A percentile compares a stretch with the other conserved stretches of the same genome.
Evolutionary conservation across 2,113 vertebrate genomes (phyloP).

Genomic region (Phaetusa simplex): DNA sequence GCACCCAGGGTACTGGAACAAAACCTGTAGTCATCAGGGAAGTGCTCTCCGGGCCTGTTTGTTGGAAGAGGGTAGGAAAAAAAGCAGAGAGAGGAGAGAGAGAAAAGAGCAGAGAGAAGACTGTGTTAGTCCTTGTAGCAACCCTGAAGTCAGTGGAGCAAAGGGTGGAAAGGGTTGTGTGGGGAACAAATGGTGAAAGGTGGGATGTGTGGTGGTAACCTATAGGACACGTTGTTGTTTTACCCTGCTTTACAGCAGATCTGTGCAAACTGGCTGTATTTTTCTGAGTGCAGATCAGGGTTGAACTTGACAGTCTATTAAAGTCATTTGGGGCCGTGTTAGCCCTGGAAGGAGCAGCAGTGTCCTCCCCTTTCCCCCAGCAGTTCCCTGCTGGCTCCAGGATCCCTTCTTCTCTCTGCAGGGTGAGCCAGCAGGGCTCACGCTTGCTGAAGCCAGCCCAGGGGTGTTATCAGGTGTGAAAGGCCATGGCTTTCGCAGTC

Average conservation of each 20-base stretch:
- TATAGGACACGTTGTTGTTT: neutral
- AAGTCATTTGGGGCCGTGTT: fast-evolving
- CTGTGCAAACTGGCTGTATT: neutral
- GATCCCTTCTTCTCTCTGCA: neutral
- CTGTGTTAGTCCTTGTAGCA: neutral
- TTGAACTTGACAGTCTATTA: neutral
- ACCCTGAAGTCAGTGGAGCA: neutral
- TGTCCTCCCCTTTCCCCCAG: neutral
- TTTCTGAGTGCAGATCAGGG: neutral
- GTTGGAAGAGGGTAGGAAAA: neutral
- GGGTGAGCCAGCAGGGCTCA: neutral
- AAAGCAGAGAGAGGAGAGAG: neutral
- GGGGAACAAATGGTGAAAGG: neutral
- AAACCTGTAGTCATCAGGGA: neutral
- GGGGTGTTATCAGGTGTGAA: neutral
- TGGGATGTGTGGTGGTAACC: neutral
- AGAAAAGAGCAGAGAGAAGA: neutral
- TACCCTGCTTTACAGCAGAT: neutral
- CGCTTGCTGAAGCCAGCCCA: fast-evolving
- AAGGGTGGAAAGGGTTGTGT: neutral
- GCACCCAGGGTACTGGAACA: neutral
- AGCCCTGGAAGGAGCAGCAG: neutral
- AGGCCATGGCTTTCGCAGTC: neutral
- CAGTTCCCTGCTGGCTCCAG: neutral
- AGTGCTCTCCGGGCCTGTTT: neutral